Evolutionary conservation across 1,140 invertebrate species (phyloP).

Genomic region (Lethrus apterus): DNA sequence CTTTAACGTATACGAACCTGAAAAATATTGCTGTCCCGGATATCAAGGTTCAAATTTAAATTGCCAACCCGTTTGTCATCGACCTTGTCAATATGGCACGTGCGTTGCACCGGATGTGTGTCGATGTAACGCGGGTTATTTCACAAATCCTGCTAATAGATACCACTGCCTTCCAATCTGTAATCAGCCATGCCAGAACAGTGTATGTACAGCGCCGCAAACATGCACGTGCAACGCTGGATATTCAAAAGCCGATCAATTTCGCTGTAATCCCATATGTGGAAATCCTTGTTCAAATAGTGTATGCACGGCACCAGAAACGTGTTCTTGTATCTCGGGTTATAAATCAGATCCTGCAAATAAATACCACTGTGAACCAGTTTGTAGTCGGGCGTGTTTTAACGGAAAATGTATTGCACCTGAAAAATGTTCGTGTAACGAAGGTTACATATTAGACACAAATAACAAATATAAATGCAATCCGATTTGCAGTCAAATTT

Average conservation of each 20-base stretch:
- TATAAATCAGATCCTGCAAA: constrained; percentile 24
- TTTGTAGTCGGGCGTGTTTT: constrained; percentile 37
- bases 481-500: constrained; percentile 37
- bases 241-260: constrained; percentile 25
- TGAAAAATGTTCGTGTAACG: constrained; percentile 42
- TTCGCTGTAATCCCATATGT: constrained; percentile 47
- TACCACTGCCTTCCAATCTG: constrained; percentile 48
- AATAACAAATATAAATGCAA: constrained; percentile 40
- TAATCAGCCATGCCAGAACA: constrained; percentile 44
- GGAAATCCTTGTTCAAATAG: constrained; percentile 46
- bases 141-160: constrained; percentile 7
- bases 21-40: too few species aligned
- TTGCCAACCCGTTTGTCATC: constrained; percentile 34
- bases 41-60: too few species aligned
- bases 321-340: constrained; percentile 41
- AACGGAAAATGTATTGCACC: constrained; percentile 43
- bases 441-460: constrained; percentile 30
- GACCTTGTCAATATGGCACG: constrained; percentile 39
- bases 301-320: constrained; percentile 31
- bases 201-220: constrained; percentile 34
- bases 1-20: too few species aligned
- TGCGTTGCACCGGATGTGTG: constrained; percentile 43
- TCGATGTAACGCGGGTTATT: constrained; percentile 42
- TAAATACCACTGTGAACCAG: constrained; percentile 40
- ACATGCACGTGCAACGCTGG: constrained; percentile 41